These are phyloP conservation scores for Psittacus erithacus DNA, from an alignment of 2,113 vertebrate species.

Conservation along the genomic window DNA sequence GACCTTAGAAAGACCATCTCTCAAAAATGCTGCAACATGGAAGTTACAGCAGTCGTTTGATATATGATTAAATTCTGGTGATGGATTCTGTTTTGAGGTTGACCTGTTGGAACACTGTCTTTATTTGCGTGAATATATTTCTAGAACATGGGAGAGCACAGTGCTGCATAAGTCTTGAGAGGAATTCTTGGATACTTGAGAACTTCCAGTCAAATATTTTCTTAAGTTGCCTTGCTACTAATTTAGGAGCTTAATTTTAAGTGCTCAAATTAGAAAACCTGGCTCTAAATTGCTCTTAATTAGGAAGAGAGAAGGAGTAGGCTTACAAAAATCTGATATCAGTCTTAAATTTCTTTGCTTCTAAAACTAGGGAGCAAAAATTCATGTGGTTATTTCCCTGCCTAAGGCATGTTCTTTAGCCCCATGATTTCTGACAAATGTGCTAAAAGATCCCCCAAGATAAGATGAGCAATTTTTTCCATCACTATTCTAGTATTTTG, in stretches of 20 bases:
- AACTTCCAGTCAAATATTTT: background rate
- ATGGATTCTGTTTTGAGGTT: background rate
- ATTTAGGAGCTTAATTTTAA: background rate
- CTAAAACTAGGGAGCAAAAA: background rate
- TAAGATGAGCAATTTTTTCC: background rate
- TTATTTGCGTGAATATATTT: background rate
- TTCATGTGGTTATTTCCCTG: background rate
- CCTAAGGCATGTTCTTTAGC: background rate
- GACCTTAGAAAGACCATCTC: background rate
- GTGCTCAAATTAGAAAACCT: background rate
- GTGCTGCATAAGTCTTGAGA: background rate
- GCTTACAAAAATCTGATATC: background rate
- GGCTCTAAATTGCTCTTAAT: background rate
- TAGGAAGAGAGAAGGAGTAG: background rate
- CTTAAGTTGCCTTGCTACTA: background rate
- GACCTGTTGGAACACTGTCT: background rate
- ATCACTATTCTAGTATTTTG: background rate
- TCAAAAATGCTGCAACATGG: background rate
- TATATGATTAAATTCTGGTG: background rate
- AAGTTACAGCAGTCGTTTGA: background rate
- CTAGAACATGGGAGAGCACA: background rate
- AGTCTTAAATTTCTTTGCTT: background rate
- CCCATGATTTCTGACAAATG: background rate
- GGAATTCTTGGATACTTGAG: background rate
- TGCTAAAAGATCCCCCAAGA: background rate